Conservation (phyloP, 2,113 vertebrate genomes). For the Kryptolebias marmoratus region DNA sequence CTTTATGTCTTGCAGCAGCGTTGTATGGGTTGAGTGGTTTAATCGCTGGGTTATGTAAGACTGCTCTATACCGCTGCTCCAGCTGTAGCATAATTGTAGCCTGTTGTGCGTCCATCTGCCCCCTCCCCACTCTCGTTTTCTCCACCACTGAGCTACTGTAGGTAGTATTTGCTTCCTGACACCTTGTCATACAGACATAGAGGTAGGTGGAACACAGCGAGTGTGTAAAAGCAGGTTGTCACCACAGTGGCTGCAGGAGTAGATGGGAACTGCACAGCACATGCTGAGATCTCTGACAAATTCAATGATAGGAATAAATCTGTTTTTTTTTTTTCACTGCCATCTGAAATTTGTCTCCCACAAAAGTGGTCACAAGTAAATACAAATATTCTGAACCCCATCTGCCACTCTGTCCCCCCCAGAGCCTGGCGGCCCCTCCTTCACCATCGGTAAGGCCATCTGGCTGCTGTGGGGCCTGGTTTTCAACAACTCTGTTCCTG, state of each 20-base stretch:
- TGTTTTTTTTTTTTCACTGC: not conserved
- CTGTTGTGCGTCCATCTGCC: slow-evolving; percentile 47
- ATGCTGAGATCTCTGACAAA: slow-evolving; percentile 38
- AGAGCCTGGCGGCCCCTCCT: slow-evolving; percentile 98
- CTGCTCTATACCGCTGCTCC: slow-evolving; percentile 48
- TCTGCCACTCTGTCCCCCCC: slow-evolving; percentile 28
- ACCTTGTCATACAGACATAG: slow-evolving; percentile 54
- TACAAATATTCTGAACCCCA: slow-evolving; percentile 22
- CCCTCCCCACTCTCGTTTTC: not conserved
- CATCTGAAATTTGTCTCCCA: slow-evolving; percentile 36
- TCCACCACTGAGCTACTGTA: slow-evolving; percentile 39
- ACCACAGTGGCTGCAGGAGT: slow-evolving; percentile 14
- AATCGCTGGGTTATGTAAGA: slow-evolving; percentile 54
- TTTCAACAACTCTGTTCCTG: slow-evolving; percentile 99
- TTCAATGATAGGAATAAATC: slow-evolving; percentile 38
- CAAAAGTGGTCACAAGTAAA: slow-evolving; percentile 17
- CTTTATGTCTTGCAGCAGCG: slow-evolving; percentile 31
- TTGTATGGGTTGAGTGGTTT: slow-evolving; percentile 9
- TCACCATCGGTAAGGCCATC: slow-evolving; percentile 98
- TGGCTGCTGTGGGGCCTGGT: slow-evolving; percentile 99
- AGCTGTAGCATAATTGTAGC: slow-evolving; percentile 71
- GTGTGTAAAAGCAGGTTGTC: slow-evolving; percentile 60
- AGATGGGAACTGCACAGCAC: slow-evolving; percentile 18
- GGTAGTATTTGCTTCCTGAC: slow-evolving; percentile 46
- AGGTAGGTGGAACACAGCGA: slow-evolving; percentile 50